A percentile compares a stretch with the other conserved stretches of the same genome.
phyloP scores from a whole-genome alignment of 2,113 vertebrate species.

The Coturnix japonica region DNA sequence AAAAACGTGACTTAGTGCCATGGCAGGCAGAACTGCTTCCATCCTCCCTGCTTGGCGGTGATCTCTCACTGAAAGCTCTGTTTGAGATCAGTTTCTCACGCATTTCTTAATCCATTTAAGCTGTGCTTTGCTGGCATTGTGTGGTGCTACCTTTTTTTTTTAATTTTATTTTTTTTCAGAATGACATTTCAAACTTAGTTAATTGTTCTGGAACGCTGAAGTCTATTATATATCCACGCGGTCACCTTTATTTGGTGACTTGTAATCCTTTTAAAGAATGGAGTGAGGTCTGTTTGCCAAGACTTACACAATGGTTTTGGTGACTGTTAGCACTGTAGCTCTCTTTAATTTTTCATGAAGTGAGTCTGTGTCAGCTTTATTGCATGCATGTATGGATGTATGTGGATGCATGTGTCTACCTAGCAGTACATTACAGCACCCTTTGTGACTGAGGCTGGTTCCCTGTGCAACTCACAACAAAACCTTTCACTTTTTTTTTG shows the following conservation, averaged over 20 bases:
- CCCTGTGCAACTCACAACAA: neutral
- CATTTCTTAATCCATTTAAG: neutral
- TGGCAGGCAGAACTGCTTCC: neutral
- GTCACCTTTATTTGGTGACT: neutral
- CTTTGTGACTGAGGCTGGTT: neutral
- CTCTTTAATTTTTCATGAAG: neutral
- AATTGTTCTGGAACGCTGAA: constrained; percentile 6
- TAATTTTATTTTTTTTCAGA: neutral
- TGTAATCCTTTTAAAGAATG: constrained; percentile 26
- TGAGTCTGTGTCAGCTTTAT: neutral
- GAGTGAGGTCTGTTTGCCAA: neutral
- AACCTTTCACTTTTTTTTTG: neutral
- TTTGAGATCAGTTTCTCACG: neutral
- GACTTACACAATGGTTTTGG: neutral
- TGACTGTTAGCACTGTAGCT: neutral
- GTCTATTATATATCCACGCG: neutral
- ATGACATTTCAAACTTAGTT: neutral
- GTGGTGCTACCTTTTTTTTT: neutral
- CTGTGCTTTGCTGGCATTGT: neutral
- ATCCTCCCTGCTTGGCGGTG: neutral
- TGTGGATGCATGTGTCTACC: neutral
- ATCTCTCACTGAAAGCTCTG: neutral
- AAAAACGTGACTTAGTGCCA: neutral
- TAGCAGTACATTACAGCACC: neutral
- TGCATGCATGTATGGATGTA: neutral